Evolutionary conservation across 1,140 invertebrate species (phyloP).

Genomic region (honey bee (Apis mellifera)): Amel_HAv3.1 CM009933.2:13173501-13174000

Average conservation of each 20-base stretch:
- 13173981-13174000: no score
- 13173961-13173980: no score
- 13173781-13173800: conserved; percentile 73
- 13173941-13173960: no score
- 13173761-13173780: conserved; percentile 58
- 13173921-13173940: background rate
- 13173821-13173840: conserved; percentile 64
- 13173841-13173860: conserved; percentile 18
- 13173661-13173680: background rate
- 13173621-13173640: no score
- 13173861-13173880: conserved; percentile 21
- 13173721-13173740: conserved; percentile 39
- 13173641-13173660: background rate
- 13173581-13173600: no score
- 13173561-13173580: background rate
- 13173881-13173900: conserved; percentile 27
- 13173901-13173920: background rate
- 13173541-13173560: background rate
- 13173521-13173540: background rate
- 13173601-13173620: background rate
- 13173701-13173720: conserved; percentile 42
- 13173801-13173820: conserved; percentile 69
- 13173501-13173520: conserved; percentile 18
- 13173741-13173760: conserved; percentile 62
- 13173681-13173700: conserved; percentile 46